Conservation (phyloP, 1,140 invertebrate genomes). For the Drosophila persimilis region DNA sequence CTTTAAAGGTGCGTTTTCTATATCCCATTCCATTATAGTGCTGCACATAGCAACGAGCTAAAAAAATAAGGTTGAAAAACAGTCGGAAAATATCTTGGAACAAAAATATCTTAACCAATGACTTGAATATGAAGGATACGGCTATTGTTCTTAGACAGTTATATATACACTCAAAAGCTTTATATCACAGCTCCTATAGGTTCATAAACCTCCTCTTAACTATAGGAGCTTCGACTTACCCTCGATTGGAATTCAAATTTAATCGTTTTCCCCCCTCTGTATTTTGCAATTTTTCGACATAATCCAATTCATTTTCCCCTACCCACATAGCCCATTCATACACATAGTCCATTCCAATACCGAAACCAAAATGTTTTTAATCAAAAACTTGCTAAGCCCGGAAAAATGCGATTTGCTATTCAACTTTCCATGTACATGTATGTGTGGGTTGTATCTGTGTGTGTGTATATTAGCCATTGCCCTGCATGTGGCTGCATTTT, state of each 20-base stretch:
- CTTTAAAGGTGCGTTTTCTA: too few species aligned
- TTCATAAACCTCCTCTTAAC: too few species aligned
- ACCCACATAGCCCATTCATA: not conserved
- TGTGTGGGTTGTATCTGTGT: conserved; percentile 4
- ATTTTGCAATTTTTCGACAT: conserved; percentile 5
- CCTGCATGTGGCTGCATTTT: conserved; percentile 27
- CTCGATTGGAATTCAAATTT: not conserved
- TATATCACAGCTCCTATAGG: too few species aligned
- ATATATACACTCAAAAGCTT: too few species aligned
- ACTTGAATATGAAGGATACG: too few species aligned
- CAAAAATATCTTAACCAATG: too few species aligned
- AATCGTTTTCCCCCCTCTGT: conserved; percentile 7
- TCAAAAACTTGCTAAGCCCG: conserved; percentile 55
- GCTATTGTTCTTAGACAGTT: too few species aligned
- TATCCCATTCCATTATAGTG: too few species aligned
- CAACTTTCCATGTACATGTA: conserved; percentile 8
- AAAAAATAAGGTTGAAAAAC: too few species aligned
- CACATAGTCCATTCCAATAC: conserved; percentile 14
- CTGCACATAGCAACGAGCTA: too few species aligned
- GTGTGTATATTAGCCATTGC: conserved; percentile 25
- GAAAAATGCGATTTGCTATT: conserved; percentile 40
- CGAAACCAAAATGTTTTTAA: conserved; percentile 47
- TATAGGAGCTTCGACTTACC: too few species aligned
- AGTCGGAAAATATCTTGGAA: too few species aligned
- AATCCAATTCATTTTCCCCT: conserved; percentile 10